Base-by-base conservation (phyloP, 2,113 vertebrate species). In the Oreochromis spilurus region DNA sequence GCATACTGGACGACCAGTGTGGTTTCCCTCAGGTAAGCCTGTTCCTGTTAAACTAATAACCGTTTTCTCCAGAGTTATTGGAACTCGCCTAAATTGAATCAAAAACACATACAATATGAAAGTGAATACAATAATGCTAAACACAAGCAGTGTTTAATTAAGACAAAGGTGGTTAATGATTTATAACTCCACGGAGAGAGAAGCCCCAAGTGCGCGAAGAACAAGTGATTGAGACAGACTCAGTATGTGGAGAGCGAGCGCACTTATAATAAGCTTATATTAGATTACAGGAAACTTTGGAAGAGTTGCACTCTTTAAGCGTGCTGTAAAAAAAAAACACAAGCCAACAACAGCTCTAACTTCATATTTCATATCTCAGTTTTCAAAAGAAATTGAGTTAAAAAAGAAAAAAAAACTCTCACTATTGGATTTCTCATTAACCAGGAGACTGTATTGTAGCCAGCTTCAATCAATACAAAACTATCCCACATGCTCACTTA, bases 1-100 rank as follows among this genome's bases (percentile, higher is more conserved):
- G 98, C 38, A 98, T 99, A 84, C 97, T 99, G 1, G 98, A 99
- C 2, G 99, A 99, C 92, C 99, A 99, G 95, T 99, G 98, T 40
- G 94, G 97, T 81, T 99, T 99, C 79, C 99, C 99, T 5, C 99
- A 99, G 98, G 99, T 99, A 90, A 6, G 11, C 40, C 19, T 17
- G 57, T 77, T 50, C 43, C 43, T 60, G 24, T 24, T 16, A 48
- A 77, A 72, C 21, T 26, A 34, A 85, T 26, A 26, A 85, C 60
- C 12, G 19, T 26, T 62, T 77, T 43, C 57, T 36, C 14, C 9
- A n/a, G n/a, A 26, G n/a, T 17, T 29, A 36, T 13, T 10, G 31
- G 43, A 58, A 81, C 38, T 80, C 3, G 5, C 45, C 75, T 4
- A 45, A 52, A 52, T 16, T 3, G 12, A 29, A 58, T 79, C 17